phyloP scores from a whole-genome alignment of 2,113 vertebrate species.

The Cheilinus undulatus region DNA sequence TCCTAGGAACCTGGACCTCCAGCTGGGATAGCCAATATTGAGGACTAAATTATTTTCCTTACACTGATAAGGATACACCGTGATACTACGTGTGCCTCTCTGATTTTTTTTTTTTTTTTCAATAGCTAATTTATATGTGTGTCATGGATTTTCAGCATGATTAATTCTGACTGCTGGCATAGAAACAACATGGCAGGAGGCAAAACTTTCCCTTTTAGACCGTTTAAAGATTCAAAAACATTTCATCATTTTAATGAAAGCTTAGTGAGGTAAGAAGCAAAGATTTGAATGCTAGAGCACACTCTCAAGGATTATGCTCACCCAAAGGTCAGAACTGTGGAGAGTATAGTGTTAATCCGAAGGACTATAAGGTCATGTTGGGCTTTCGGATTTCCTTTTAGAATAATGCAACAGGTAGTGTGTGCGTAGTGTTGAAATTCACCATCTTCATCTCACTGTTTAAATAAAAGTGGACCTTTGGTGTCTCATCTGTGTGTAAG shows the following conservation, averaged over 20 bases:
- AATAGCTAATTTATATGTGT: conserved; percentile 5
- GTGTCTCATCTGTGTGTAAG: neutral
- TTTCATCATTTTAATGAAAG: neutral
- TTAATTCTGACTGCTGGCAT: conserved; percentile 5
- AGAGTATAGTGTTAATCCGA: conserved; percentile 8
- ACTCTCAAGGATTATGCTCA: neutral
- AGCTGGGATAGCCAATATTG: conserved; percentile 22
- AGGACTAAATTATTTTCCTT: conserved; percentile 18
- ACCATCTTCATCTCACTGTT: conserved; percentile 10
- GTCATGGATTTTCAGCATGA: conserved; percentile 1
- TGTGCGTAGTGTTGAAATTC: neutral
- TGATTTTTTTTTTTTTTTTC: neutral
- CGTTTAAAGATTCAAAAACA: conserved; percentile 18
- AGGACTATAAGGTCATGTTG: conserved; percentile 8
- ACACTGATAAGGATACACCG: neutral
- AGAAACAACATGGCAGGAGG: neutral
- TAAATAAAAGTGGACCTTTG: conserved; percentile 9
- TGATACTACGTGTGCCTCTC: neutral
- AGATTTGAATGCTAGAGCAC: neutral
- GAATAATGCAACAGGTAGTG: conserved; percentile 15
- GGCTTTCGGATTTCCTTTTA: neutral
- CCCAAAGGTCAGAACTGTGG: neutral
- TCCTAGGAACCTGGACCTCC: conserved; percentile 45
- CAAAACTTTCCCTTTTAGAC: neutral
- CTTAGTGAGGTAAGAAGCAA: neutral